phyloP scores from a whole-genome alignment of 2,113 vertebrate genomes.

The Periophthalmus modestus region DNA sequence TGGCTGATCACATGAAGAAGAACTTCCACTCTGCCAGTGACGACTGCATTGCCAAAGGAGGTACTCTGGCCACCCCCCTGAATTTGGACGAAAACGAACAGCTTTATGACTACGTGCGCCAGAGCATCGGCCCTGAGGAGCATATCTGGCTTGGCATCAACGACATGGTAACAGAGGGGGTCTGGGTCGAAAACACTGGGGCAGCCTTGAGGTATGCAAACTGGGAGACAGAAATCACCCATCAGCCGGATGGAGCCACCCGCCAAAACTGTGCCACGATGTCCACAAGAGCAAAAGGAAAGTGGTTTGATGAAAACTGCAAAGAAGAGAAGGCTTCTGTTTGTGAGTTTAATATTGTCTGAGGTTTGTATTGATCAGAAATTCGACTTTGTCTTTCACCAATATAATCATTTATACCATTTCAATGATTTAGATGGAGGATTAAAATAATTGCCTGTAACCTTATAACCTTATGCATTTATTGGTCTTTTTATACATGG shows the following conservation, averaged over 20 bases:
- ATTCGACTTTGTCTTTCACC: background rate
- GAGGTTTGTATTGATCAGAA: constrained; percentile 29
- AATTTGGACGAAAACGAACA: constrained; percentile 86
- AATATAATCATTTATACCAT: background rate
- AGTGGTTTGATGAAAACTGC: constrained; percentile 93
- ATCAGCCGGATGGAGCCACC: constrained; percentile 88
- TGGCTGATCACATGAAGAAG: constrained; percentile 80
- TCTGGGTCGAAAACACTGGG: constrained; percentile 86
- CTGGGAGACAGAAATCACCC: constrained; percentile 94
- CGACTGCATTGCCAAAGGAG: constrained; percentile 89
- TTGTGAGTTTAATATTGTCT: constrained; percentile 94
- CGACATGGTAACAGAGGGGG: constrained; percentile 87
- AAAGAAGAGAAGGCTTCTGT: constrained; percentile 83
- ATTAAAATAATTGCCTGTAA: background rate
- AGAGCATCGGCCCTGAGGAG: constrained; percentile 76
- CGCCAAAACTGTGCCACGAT: constrained; percentile 87
- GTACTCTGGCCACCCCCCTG: constrained; percentile 83
- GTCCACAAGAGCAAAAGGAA: constrained; percentile 80
- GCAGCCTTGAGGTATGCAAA: constrained; percentile 83
- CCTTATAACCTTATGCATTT: background rate
- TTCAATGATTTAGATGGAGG: background rate
- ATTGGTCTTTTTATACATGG: background rate
- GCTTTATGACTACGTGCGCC: constrained; percentile 83
- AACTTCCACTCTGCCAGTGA: constrained; percentile 88
- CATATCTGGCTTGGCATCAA: constrained; percentile 94